These are phyloP conservation scores for Caretta caretta DNA, from an alignment of 2,113 vertebrate species.

Conservation along the genomic window DNA sequence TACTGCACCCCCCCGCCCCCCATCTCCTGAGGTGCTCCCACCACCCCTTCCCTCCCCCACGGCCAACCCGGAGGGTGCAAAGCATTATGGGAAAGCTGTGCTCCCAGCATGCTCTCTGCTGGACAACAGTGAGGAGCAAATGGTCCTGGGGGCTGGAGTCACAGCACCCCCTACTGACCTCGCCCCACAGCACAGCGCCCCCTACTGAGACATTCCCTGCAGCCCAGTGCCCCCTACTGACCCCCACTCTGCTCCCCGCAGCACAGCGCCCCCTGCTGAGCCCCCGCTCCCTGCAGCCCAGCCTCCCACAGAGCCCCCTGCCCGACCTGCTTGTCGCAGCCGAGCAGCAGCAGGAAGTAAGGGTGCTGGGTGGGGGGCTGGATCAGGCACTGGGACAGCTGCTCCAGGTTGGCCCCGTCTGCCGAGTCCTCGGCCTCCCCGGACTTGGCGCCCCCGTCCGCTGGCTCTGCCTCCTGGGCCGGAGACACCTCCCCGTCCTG, in stretches of 20 bases:
- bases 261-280: too few species aligned
- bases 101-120: background rate
- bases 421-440: slow-evolving; percentile 59
- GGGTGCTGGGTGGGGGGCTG: slow-evolving; percentile 90
- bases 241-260: too few species aligned
- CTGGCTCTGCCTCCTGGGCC: slow-evolving; percentile 49
- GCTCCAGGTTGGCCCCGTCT: slow-evolving; percentile 85
- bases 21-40: background rate
- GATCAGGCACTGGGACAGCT: slow-evolving; percentile 91
- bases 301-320: background rate
- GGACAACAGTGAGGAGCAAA: background rate
- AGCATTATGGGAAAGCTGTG: background rate
- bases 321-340: slow-evolving; percentile 84
- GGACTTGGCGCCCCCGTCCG: slow-evolving; percentile 67
- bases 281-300: too few species aligned
- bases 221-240: too few species aligned
- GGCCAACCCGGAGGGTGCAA: background rate
- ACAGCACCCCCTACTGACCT: background rate
- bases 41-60: background rate
- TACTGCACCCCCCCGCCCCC: background rate
- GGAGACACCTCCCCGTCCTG: background rate
- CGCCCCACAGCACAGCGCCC: background rate
- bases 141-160: background rate
- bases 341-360: slow-evolving; percentile 92
- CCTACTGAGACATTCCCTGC: background rate